Percentiles rank a stretch among this genome's conserved stretches.
Conservation (phyloP, 2,113 vertebrate genomes). For the Pseudolaguvia tuberculata region DNA sequence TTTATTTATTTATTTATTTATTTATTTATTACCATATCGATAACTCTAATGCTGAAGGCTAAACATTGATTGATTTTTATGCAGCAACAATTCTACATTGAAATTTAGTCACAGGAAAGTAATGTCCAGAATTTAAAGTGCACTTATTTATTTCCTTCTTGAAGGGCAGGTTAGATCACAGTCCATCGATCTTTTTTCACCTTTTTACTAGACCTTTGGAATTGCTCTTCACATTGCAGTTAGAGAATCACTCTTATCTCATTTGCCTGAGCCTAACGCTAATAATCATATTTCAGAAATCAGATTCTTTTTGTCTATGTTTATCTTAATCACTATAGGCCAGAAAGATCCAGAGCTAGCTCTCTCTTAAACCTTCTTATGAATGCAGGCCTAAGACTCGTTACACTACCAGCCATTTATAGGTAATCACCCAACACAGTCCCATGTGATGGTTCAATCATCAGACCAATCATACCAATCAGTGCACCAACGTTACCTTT, state of each 20-base stretch:
- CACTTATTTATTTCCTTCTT: neutral
- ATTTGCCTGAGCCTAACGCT: conserved; percentile 1
- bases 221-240: conserved; percentile 52
- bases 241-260: conserved; percentile 30
- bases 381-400: conserved; percentile 23
- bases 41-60: no score
- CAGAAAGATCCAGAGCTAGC: conserved; percentile 23
- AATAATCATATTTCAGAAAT: conserved; percentile 31
- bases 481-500: conserved; percentile 51
- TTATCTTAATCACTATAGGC: conserved; percentile 20
- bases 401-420: conserved; percentile 39
- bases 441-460: conserved; percentile 70
- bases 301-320: conserved; percentile 24
- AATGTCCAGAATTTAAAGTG: conserved; percentile 11
- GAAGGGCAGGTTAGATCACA: conserved; percentile 45
- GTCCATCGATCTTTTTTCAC: conserved; percentile 52
- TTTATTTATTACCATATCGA: no score
- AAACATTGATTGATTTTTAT: no score
- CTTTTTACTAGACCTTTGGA: conserved; percentile 43
- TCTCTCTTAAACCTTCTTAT: conserved; percentile 3
- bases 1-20: no score
- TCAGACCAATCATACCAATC: conserved; percentile 71
- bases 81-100: conserved; percentile 5
- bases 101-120: neutral
- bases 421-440: conserved; percentile 58